Evolutionary conservation across 2,113 vertebrate genomes (phyloP), one percentile per base, ranked within the genome.

Genomic region (Microtus pennsylvanicus): DNA sequence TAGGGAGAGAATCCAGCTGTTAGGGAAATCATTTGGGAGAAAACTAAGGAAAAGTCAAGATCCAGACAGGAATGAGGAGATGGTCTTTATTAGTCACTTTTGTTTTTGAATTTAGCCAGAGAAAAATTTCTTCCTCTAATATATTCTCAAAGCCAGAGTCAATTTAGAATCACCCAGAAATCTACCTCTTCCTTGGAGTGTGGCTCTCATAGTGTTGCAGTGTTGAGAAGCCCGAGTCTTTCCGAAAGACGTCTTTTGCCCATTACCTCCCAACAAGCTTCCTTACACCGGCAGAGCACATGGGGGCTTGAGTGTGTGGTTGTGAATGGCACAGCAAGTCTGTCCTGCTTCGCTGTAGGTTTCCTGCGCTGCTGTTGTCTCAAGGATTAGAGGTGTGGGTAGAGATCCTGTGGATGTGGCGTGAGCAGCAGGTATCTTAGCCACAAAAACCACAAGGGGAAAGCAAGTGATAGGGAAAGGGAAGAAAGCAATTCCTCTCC

Each of bases 371-470:
- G 55, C 35, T n/a, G 77, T 89, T 87, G 65, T 93, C 76, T 95
- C 70, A 90, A 67, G 87, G 65, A 6, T 76, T 92, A 42, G 82
- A 90, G 76, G 93, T 72, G 67, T 92, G 17, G n/a, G 9, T 77
- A 90, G 72, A 88, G 58, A 87, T 2, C 28, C n/a, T 76, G 3
- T 70, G 45, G 50, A 17, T 22, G 4, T 11, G 5, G 21, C 45
- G 65, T 90, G 61, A 91, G 78, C 80, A 94, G 42, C 19, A 93
- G 87, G 74, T 30, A 77, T 89, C 52, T 70, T 87, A 89, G 28
- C 77, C 65, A 76, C n/a, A 87, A 91, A 81, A 77, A 75, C 52
- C 75, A 87, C n/a, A 89, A 80, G 38, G 65, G 88, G 91, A 96
- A 94, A 45, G 87, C 17, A 89, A 63, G 21, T 87, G 24, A 86